phyloP scores from a whole-genome alignment of 1,140 invertebrate species.

The Bilobella aurantiaca region DNA sequence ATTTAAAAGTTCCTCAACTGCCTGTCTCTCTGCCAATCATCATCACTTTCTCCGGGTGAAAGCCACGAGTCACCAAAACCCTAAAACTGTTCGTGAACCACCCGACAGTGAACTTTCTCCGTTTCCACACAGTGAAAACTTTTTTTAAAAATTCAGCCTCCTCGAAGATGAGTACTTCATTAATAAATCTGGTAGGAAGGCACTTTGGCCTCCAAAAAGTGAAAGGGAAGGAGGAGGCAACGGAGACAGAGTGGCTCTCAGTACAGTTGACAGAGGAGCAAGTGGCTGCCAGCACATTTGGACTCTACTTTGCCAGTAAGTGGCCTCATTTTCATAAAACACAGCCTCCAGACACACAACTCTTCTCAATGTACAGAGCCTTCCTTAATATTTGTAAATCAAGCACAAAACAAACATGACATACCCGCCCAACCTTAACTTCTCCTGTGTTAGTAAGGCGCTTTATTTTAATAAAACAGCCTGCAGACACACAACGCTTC shows the following conservation, averaged over 20 bases:
- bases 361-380: background rate
- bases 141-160: background rate
- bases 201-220: conserved; percentile 9
- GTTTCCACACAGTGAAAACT: background rate
- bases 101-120: background rate
- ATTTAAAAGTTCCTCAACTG: no score
- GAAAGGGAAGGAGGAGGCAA: background rate
- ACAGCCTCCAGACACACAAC: background rate
- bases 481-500: background rate
- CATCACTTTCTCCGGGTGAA: background rate
- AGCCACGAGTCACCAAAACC: background rate
- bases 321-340: background rate
- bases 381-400: background rate
- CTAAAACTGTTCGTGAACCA: background rate
- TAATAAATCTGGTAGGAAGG: conserved; percentile 15
- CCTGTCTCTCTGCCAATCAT: background rate
- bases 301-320: conserved; percentile 20
- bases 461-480: background rate
- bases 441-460: conserved; percentile 16
- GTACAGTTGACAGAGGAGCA: conserved; percentile 4
- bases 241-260: conserved; percentile 1
- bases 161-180: background rate
- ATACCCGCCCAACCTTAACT: no score
- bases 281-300: background rate
- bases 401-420: no score